A percentile compares a stretch with the other conserved stretches of the same genome.
Evolutionary conservation across 1,140 invertebrate species (phyloP).

Genomic region (Aphis gossypii): DNA sequence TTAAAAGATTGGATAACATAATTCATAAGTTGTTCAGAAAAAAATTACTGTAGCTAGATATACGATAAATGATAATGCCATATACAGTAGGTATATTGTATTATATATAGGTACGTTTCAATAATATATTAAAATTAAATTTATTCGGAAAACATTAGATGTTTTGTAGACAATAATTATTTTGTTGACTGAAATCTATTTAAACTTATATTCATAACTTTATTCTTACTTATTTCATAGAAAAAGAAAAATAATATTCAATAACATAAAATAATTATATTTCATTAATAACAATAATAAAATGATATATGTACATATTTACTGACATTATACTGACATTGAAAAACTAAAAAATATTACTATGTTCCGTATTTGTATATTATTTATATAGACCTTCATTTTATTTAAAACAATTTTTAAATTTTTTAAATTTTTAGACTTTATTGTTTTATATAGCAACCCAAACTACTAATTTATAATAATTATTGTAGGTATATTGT

Average conservation of each 20-base stretch:
- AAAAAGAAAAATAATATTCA: background rate
- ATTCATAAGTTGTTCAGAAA: background rate
- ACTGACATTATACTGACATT: background rate
- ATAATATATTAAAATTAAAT: background rate
- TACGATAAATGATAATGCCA: too few species aligned
- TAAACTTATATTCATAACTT: background rate
- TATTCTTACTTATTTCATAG: background rate
- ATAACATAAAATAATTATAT: background rate
- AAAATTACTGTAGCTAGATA: background rate
- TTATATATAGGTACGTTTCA: background rate
- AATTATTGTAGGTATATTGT: background rate
- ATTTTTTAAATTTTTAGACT: background rate
- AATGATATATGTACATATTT: background rate
- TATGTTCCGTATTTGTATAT: background rate
- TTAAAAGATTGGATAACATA: background rate
- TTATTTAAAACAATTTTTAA: background rate
- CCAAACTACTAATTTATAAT: background rate
- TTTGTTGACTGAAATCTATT: background rate
- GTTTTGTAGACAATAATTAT: background rate
- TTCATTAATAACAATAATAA: background rate
- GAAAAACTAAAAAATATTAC: background rate
- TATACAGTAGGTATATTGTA: too few species aligned
- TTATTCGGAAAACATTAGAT: background rate
- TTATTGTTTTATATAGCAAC: background rate
- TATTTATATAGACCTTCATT: too few species aligned